Percentiles rank a stretch among this genome's conserved stretches.
These are phyloP conservation scores for Anabacerthia variegaticeps DNA, from an alignment of 2,797 vertebrate genomes.

Conservation along the genomic window DNA sequence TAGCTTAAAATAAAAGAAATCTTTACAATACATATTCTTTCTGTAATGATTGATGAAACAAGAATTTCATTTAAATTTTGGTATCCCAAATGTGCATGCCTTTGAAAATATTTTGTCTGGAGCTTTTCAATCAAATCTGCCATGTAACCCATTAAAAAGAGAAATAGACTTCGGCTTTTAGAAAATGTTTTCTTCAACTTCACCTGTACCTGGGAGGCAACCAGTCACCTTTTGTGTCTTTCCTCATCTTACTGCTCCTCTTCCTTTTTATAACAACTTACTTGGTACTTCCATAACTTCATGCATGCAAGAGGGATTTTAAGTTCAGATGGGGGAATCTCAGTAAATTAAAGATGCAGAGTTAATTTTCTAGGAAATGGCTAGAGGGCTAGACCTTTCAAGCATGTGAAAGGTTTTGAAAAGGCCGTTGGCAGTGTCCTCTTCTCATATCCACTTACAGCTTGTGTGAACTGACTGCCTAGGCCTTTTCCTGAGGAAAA, in stretches of 20 bases:
- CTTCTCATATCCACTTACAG: background rate
- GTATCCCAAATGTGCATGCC: background rate
- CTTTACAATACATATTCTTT: background rate
- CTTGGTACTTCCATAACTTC: background rate
- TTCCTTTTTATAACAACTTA: background rate
- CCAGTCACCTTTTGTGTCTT: background rate
- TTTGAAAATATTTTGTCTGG: background rate
- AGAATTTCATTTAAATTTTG: background rate
- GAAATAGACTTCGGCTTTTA: background rate
- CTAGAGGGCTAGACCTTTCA: background rate
- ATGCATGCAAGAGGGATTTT: background rate
- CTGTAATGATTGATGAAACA: background rate
- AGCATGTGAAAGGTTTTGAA: background rate
- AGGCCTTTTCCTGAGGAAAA: background rate
- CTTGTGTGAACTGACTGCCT: background rate
- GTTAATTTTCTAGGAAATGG: background rate
- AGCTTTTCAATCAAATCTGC: background rate
- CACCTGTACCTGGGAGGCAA: background rate
- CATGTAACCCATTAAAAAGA: background rate
- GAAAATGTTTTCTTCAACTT: background rate
- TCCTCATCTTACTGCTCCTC: background rate
- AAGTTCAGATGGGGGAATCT: background rate
- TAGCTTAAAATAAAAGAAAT: background rate
- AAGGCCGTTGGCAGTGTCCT: background rate
- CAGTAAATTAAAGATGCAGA: background rate